These are phyloP conservation scores for Calosoma granatense DNA, from an alignment of 1,140 invertebrate genomes.

Conservation along the genomic window DNA sequence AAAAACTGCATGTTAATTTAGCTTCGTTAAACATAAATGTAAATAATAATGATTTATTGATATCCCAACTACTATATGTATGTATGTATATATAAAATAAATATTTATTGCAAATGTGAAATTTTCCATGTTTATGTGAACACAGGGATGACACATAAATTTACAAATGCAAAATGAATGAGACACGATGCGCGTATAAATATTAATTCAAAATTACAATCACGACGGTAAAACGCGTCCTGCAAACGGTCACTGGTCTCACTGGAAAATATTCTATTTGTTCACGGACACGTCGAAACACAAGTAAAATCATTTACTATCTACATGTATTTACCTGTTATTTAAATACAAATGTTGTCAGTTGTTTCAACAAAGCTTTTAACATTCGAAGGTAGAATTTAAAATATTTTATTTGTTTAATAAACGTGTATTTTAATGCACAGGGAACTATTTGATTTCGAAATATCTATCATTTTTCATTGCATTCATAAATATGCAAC, in stretches of 20 bases:
- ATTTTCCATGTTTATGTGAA: conserved; percentile 6
- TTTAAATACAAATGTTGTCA: no score
- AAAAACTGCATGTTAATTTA: conserved; percentile 7
- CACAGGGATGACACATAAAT: conserved; percentile 3
- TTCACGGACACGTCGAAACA: no score
- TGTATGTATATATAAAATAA: not conserved
- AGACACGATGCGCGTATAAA: conserved; percentile 6
- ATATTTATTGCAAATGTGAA: not conserved
- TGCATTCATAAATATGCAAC: no score
- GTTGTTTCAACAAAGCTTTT: no score
- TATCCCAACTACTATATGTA: not conserved
- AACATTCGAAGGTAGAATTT: no score
- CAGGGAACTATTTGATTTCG: no score
- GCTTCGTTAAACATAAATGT: not conserved
- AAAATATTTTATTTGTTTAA: no score
- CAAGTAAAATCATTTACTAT: no score
- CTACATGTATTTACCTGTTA: no score
- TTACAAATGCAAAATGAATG: conserved; percentile 4
- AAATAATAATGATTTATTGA: conserved; percentile 1
- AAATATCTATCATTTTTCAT: no score
- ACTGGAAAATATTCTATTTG: not conserved
- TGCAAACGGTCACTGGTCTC: no score
- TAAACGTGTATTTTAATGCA: no score
- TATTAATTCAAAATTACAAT: conserved; percentile 8
- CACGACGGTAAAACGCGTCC: not conserved